Conservation (phyloP, 2,888 invertebrate species). For the Tigriopus californicus region DNA sequence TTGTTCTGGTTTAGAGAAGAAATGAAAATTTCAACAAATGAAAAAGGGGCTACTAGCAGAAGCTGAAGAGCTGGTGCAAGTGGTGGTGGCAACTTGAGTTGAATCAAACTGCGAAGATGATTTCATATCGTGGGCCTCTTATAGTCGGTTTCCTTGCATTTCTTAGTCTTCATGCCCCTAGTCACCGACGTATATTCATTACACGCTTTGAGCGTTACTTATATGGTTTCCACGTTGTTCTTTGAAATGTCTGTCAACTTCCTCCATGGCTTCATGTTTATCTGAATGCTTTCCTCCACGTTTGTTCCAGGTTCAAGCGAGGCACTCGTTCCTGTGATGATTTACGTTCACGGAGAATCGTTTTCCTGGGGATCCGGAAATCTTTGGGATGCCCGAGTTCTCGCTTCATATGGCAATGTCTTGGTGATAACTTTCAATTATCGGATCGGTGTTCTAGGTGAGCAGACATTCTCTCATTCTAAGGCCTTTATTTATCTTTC, state of each 20-base stretch:
- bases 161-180: too few relatives aligned
- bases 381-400: slow-evolving; percentile 35
- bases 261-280: neutral
- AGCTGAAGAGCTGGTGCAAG: neutral
- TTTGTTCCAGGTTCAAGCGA: neutral
- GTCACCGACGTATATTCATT: too few relatives aligned
- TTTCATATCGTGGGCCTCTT: neutral
- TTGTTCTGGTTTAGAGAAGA: neutral
- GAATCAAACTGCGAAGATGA: neutral
- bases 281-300: neutral
- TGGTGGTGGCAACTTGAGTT: neutral
- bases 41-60: neutral
- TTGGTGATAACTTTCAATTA: slow-evolving; percentile 37
- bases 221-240: too few relatives aligned
- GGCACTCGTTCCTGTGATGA: slow-evolving; percentile 28
- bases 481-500: too few relatives aligned
- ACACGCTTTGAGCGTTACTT: too few relatives aligned
- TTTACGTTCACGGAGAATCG: slow-evolving; percentile 33
- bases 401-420: slow-evolving; percentile 34
- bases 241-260: too few relatives aligned
- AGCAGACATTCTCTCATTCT: slow-evolving; percentile 16
- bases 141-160: neutral
- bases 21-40: neutral
- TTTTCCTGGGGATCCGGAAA: slow-evolving; percentile 37
- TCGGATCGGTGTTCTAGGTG: slow-evolving; percentile 34